A percentile compares a stretch with the other conserved stretches of the same genome.
Evolutionary conservation across 2,888 invertebrate genomes (phyloP).

Genomic region (Geotrupes spiniger): DNA sequence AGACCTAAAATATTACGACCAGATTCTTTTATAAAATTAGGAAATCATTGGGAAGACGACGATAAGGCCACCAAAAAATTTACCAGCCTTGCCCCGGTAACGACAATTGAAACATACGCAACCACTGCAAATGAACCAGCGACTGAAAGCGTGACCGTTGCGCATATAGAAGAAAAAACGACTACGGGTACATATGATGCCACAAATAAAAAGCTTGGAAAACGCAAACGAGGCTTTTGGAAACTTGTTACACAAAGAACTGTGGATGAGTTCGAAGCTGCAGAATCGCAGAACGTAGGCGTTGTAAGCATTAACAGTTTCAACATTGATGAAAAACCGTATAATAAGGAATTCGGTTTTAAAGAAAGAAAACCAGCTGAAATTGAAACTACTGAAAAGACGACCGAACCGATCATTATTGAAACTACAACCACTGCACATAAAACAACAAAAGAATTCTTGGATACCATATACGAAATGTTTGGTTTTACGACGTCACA

Average conservation of each 20-base stretch:
- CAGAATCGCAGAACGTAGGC: slow-evolving; percentile 75
- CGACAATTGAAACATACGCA: slow-evolving; percentile 2
- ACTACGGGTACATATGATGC: neutral
- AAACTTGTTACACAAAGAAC: slow-evolving; percentile 64
- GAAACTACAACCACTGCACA: neutral
- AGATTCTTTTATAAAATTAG: neutral
- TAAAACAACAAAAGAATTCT: slow-evolving; percentile 35
- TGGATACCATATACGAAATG: slow-evolving; percentile 45
- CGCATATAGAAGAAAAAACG: neutral
- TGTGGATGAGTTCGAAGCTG: slow-evolving; percentile 68
- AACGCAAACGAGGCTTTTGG: slow-evolving; percentile 69
- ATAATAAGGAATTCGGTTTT: slow-evolving; percentile 51
- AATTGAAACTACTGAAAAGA: neutral
- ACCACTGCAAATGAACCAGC: neutral
- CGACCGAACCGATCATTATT: neutral
- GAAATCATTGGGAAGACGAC: slow-evolving; percentile 14
- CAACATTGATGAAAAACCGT: slow-evolving; percentile 34
- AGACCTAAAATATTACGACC: slow-evolving; percentile 44
- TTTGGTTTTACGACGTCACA: slow-evolving; percentile 39
- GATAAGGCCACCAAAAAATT: slow-evolving; percentile 2
- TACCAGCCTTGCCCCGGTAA: slow-evolving; percentile 27
- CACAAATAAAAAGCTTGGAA: neutral
- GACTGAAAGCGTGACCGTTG: neutral
- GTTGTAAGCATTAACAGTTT: slow-evolving; percentile 38
- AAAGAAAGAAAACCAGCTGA: neutral